phyloP scores from a whole-genome alignment of 2,797 vertebrate genomes.

The Antennarius maculatus region DNA sequence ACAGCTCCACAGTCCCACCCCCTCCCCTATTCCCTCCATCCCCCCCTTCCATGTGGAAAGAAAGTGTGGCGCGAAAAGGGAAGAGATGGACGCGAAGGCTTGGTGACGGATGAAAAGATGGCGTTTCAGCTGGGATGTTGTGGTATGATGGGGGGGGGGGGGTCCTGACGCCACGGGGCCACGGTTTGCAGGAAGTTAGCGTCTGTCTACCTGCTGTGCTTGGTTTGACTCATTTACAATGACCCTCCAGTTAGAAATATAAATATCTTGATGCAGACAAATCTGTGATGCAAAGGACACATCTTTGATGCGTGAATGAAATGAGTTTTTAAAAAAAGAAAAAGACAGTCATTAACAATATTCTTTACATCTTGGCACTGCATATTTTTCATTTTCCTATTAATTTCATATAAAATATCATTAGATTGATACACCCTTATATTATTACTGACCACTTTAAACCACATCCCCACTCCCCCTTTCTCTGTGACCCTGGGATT shows the following conservation, averaged over 20 bases:
- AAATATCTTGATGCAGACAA: constrained; percentile 67
- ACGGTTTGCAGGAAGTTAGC: constrained; percentile 34
- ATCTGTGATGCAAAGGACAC: constrained; percentile 57
- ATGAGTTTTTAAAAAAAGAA: constrained; percentile 70
- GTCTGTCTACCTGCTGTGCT: constrained; percentile 68
- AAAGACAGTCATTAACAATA: constrained; percentile 86
- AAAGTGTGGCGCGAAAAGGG: constrained; percentile 56
- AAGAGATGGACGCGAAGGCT: constrained; percentile 56
- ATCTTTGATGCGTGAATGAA: constrained; percentile 78
- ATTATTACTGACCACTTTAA: constrained; percentile 89
- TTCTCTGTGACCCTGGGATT: constrained; percentile 87
- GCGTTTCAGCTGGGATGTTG: constrained; percentile 42
- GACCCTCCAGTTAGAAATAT: constrained; percentile 63
- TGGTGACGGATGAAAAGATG: constrained; percentile 59
- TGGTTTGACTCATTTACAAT: constrained; percentile 65
- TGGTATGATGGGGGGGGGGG: constrained; percentile 28
- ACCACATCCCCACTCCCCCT: constrained; percentile 48
- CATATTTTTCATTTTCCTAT: constrained; percentile 84
- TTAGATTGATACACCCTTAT: constrained; percentile 90
- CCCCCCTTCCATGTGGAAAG: constrained; percentile 47
- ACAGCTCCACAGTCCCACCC: constrained; percentile 78
- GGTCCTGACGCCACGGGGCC: constrained; percentile 29
- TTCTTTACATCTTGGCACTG: constrained; percentile 98
- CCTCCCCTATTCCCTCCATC: neutral
- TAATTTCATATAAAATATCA: constrained; percentile 92